Conservation (phyloP, 2,113 vertebrate genomes). For the Pavo muticus region DNA sequence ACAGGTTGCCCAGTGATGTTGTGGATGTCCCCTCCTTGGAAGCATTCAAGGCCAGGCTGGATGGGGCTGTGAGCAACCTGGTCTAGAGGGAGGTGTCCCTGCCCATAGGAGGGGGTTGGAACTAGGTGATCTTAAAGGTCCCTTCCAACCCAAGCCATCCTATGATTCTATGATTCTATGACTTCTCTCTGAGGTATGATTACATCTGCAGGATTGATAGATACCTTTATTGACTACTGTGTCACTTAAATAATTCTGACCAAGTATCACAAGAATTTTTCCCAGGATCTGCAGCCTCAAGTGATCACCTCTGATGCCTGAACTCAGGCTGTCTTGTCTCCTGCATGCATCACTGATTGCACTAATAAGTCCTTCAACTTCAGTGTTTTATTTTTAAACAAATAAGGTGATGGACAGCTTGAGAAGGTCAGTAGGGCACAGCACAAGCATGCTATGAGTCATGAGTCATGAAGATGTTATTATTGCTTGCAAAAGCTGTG, state of each 20-base stretch:
- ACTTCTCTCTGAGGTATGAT: not conserved
- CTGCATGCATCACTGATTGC: conserved; percentile 45
- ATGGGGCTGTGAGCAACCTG: no score
- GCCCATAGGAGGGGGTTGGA: no score
- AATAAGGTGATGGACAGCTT: conserved; percentile 45
- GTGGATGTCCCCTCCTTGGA: no score
- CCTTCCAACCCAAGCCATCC: no score
- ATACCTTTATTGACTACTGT: not conserved
- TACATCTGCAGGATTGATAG: not conserved
- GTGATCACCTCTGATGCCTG: conserved; percentile 2
- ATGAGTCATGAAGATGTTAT: conserved; percentile 32
- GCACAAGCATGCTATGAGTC: conserved; percentile 20
- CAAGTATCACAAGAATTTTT: not conserved
- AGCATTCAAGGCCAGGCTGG: no score
- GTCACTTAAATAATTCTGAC: not conserved
- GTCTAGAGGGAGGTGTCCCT: no score
- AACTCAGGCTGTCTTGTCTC: conserved; percentile 43
- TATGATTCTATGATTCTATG: not conserved
- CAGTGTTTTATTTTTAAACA: conserved; percentile 62
- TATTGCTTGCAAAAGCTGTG: conserved; percentile 2
- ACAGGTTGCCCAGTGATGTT: no score
- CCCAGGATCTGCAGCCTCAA: not conserved
- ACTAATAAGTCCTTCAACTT: conserved; percentile 55
- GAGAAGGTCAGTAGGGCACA: conserved; percentile 11
- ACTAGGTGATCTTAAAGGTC: no score